Evolutionary conservation across 1,140 invertebrate species (phyloP).

Genomic region (Pogonomyrmex californicus): DNA sequence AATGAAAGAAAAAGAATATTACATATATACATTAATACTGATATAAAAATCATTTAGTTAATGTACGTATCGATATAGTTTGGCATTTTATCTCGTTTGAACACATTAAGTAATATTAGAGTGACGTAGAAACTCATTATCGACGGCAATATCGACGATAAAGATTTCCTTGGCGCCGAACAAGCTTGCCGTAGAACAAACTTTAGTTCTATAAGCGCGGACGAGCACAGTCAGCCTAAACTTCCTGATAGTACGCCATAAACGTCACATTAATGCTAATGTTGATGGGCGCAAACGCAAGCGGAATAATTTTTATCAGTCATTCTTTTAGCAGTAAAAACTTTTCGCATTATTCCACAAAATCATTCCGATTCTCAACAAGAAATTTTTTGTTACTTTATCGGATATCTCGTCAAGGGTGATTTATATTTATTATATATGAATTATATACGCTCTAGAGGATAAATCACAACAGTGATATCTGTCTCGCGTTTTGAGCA

Average conservation of each 20-base stretch:
- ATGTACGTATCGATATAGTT: not conserved
- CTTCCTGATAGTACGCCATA: slow-evolving; percentile 49
- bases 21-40: not conserved
- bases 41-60: slow-evolving; percentile 14
- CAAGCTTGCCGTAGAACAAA: slow-evolving; percentile 29
- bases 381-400: not conserved
- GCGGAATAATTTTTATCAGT: slow-evolving; percentile 58
- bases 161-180: slow-evolving; percentile 37
- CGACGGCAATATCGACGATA: slow-evolving; percentile 51
- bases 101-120: slow-evolving; percentile 4
- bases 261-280: slow-evolving; percentile 52
- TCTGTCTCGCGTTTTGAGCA: not conserved
- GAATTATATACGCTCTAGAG: not conserved
- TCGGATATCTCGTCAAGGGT: not conserved
- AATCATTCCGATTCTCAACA: slow-evolving; percentile 5
- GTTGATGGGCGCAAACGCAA: slow-evolving; percentile 45
- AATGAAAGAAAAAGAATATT: not conserved
- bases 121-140: slow-evolving; percentile 52
- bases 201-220: slow-evolving; percentile 51
- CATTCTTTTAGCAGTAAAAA: slow-evolving; percentile 35
- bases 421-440: slow-evolving; percentile 21
- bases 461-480: slow-evolving; percentile 10
- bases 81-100: slow-evolving; percentile 18
- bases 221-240: slow-evolving; percentile 38
- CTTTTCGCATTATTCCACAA: not conserved